phyloP scores from a whole-genome alignment of 1,140 invertebrate genomes.

The Glomeris maerens region DNA sequence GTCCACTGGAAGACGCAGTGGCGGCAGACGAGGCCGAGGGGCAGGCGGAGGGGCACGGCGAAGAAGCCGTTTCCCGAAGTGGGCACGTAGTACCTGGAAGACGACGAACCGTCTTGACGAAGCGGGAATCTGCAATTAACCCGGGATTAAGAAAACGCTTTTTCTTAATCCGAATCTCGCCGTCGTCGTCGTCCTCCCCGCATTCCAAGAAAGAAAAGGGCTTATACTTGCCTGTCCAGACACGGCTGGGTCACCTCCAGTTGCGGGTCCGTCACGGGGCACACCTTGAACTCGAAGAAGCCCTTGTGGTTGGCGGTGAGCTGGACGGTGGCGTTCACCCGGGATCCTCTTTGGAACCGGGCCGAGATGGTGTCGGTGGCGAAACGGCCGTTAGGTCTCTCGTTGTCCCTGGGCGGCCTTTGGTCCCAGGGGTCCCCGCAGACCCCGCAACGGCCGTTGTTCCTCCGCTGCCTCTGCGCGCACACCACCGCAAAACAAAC shows the following conservation, averaged over 20 bases:
- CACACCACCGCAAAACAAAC: background rate
- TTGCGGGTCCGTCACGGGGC: slow-evolving; percentile 65
- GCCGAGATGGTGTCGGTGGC: slow-evolving; percentile 27
- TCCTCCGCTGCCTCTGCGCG: slow-evolving; percentile 20
- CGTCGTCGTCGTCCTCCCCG: background rate
- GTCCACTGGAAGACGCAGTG: slow-evolving; percentile 54
- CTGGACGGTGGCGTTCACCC: slow-evolving; percentile 65
- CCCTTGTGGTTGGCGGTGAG: slow-evolving; percentile 81
- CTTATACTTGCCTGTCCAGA: slow-evolving; percentile 47
- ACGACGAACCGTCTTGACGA: slow-evolving; percentile 38
- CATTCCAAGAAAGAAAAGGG: background rate
- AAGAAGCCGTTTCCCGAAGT: slow-evolving; percentile 58
- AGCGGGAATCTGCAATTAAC: slow-evolving; percentile 46
- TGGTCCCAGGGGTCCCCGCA: slow-evolving; percentile 33
- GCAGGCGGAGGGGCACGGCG: slow-evolving; percentile 56
- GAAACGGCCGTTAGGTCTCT: slow-evolving; percentile 26
- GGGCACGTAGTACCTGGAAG: slow-evolving; percentile 37
- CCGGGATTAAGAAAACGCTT: background rate
- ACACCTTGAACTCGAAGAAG: slow-evolving; percentile 64
- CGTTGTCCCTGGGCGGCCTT: slow-evolving; percentile 22
- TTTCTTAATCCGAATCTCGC: background rate
- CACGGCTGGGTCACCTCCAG: slow-evolving; percentile 63
- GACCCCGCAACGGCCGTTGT: slow-evolving; percentile 34
- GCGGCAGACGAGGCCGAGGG: slow-evolving; percentile 46
- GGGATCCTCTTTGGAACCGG: slow-evolving; percentile 16